Evolutionary conservation across 2,888 invertebrate genomes (phyloP).

Genomic region (Drosophila emarginata): DNA sequence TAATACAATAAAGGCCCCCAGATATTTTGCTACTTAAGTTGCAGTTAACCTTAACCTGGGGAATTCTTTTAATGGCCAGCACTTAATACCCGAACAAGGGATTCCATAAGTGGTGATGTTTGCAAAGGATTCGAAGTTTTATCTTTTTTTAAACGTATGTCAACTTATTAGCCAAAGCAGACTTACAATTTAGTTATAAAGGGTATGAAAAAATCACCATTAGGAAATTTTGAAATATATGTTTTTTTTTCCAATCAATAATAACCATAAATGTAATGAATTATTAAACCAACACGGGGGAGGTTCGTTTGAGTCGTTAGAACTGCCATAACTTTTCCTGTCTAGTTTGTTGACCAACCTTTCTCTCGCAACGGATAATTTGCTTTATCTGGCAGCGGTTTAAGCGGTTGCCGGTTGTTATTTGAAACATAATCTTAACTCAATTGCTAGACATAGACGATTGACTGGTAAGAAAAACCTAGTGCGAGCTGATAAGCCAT

Average conservation of each 20-base stretch:
- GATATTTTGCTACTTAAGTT: conserved; percentile 52
- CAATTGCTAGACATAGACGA: background rate
- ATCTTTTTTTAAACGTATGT: too few relatives aligned
- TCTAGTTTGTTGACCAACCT: conserved; percentile 32
- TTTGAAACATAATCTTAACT: conserved; percentile 45
- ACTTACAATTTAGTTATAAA: background rate
- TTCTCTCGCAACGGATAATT: conserved; percentile 50
- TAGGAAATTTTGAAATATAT: background rate
- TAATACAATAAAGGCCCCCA: conserved; percentile 61
- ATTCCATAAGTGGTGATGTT: too few relatives aligned
- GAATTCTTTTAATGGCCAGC: conserved; percentile 20
- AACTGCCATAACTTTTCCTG: background rate
- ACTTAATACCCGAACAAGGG: background rate
- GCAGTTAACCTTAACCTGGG: conserved; percentile 27
- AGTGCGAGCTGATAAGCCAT: conserved; percentile 51
- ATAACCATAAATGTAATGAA: background rate
- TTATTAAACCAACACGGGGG: background rate
- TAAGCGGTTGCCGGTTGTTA: conserved; percentile 34
- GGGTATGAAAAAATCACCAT: background rate
- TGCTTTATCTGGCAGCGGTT: conserved; percentile 48
- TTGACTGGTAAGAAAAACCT: conserved; percentile 8
- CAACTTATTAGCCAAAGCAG: too few relatives aligned
- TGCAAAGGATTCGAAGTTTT: too few relatives aligned
- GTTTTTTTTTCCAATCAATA: background rate
- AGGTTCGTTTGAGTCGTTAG: conserved; percentile 28